Base-by-base conservation (phyloP, 2,888 invertebrate genomes). In the Cantharis nigra region DNA sequence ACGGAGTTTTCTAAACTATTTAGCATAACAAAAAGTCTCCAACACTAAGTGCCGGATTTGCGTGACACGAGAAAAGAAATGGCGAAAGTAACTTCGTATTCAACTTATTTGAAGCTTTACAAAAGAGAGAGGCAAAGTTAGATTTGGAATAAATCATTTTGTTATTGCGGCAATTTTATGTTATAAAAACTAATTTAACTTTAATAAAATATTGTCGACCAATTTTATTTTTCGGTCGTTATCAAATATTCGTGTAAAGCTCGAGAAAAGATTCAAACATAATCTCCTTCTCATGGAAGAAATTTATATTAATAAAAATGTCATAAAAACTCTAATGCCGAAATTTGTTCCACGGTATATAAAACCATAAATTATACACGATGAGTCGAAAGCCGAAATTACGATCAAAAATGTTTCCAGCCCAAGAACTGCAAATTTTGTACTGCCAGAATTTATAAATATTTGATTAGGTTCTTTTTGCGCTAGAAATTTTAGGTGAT, bases 11-110 rank as follows among this genome's bases (percentile, higher is more conserved):
- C 28, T 75, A 70, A 75, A 75, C 75, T 75, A 75, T 75, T 75
- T 75, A 71, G 75, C 75, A 75, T 75, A 75, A 75, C 75, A 75
- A 75, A 75, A 75, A 75, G 75, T 71, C 75, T 74, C 75, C 70
- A 70, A 64, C 70, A 75, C 70, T 75, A 75, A 75, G 75, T 75
- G 75, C 75, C 70, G 71, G 77, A 64, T 77, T 77, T 77, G 74
- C 73, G 69, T 70, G 62, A 75, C 70, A 63, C 74, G 74, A 75
- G 74, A 70, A 77, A 73, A 77, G 74, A 77, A 77, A 63, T 71
- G 64, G 75, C 75, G 67, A 71, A 75, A 20, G 65, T 62, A 70
- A 64, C 64, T 75, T 71, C 33, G 64, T 70, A 70, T 75, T 70
- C 71, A 74, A 74, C 74, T 74, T 74, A 74, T 74, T 71, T 71